Evolutionary conservation across 2,888 invertebrate genomes (phyloP), one percentile per base, ranked within the genome.

Genomic region (Ecliptopera silaceata): DNA sequence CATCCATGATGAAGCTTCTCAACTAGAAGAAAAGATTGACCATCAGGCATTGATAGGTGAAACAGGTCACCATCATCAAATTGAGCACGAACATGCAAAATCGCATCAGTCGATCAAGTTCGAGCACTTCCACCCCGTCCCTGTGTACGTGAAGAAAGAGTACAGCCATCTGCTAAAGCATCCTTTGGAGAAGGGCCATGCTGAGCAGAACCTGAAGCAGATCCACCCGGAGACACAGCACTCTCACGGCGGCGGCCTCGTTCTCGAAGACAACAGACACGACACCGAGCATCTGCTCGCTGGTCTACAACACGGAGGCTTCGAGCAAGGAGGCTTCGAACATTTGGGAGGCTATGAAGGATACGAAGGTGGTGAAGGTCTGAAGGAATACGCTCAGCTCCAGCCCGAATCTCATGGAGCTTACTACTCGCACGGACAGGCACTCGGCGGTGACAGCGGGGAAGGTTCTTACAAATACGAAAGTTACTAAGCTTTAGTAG

Each of bases 51-150:
- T 84, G 6, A 86, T 88, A 43, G 88, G 89, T 15, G 89, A 91
- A 55, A 85, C 91, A 4, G 93, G 93, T 58, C 91, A 93, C 68
- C 93, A 93, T 65, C 93, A 93, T 58, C 92, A 93, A 61, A 86
- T 94, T 29, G 92, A 94, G 63, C 93, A 94, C 67, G 93, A 94
- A 65, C 93, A 94, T 70, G 94, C 94, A 26, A 94, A 94, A 64
- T 94, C 94, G 38, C 94, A 94, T 72, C 94, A 95, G 79, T 94
- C 93, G 55, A 93, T 95, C 65, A 94, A 94, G 69, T 93, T 94
- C 65, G 94, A 94, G 75, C 94, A 94, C 74, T 94, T 93, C 86
- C 94, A 94, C 71, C 92, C 94, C 0, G 94, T 95, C 1, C 94
- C 94, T 1, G 94, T 94, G 0, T 94, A 94, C 80, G 90, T 94